A percentile compares a stretch with the other conserved stretches of the same genome.
Evolutionary conservation across 2,797 vertebrate species (phyloP).

Genomic region (Pseudochirops corinnae): DNA sequence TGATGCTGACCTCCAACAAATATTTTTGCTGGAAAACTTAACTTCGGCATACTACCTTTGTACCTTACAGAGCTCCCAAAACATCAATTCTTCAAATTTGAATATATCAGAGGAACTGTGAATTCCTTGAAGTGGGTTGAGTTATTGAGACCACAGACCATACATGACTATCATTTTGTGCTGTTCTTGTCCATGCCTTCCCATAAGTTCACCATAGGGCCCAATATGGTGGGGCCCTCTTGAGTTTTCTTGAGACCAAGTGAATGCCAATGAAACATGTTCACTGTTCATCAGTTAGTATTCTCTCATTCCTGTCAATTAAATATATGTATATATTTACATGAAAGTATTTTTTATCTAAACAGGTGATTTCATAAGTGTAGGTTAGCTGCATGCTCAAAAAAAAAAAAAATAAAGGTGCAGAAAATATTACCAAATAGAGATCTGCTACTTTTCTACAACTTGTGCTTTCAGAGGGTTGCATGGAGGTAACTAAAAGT

Average conservation of each 20-base stretch:
- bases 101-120: background rate
- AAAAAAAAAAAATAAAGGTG: background rate
- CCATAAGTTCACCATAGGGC: background rate
- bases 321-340: background rate
- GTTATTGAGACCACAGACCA: background rate
- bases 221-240: background rate
- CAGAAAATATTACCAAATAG: background rate
- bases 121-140: background rate
- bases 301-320: background rate
- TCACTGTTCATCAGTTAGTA: background rate
- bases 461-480: background rate
- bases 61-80: background rate
- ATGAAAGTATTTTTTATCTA: background rate
- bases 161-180: background rate
- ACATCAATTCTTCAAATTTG: background rate
- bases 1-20: background rate
- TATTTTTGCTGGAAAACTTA: too few relatives aligned
- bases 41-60: background rate
- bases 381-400: background rate
- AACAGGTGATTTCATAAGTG: background rate
- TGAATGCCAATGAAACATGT: background rate
- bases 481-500: background rate
- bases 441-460: background rate
- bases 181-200: background rate
- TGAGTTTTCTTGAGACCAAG: background rate